Percentiles rank a stretch among this genome's conserved stretches.
These are phyloP conservation scores for Neoascia interrupta DNA, from an alignment of 2,888 invertebrate species.

Conservation along the genomic window DNA sequence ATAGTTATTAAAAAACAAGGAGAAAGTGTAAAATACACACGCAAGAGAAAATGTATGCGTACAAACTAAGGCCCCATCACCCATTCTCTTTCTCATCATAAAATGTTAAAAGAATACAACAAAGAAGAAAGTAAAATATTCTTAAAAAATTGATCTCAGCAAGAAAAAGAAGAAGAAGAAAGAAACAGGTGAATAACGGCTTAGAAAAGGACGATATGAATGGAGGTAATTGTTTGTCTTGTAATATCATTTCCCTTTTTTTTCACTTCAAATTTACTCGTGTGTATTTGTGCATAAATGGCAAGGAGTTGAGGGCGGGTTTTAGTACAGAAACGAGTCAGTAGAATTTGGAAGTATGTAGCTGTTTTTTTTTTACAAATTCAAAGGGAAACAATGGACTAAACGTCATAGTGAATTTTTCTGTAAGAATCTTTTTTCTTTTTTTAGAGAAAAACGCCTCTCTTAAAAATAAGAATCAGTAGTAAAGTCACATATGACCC, in stretches of 20 bases:
- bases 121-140: conserved; percentile 24
- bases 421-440: no score
- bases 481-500: no score
- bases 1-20: conserved; percentile 13
- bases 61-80: neutral
- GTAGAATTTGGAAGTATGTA: no score
- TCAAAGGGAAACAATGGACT: no score
- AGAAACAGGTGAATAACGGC: conserved; percentile 25
- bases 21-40: neutral
- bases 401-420: no score
- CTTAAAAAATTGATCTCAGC: conserved; percentile 62
- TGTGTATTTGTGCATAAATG: conserved; percentile 14
- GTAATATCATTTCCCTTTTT: conserved; percentile 15
- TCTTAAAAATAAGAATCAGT: no score
- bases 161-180: conserved; percentile 7
- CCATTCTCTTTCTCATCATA: neutral
- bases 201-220: conserved; percentile 13
- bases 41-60: conserved; percentile 24
- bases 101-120: neutral
- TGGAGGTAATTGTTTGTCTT: conserved; percentile 23
- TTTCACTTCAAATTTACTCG: neutral
- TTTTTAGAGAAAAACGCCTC: no score
- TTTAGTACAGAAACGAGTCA: no score
- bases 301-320: neutral
- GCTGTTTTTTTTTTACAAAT: no score